Conservation (phyloP, 2,888 invertebrate species). For the Aproaerema taeniolella region DNA sequence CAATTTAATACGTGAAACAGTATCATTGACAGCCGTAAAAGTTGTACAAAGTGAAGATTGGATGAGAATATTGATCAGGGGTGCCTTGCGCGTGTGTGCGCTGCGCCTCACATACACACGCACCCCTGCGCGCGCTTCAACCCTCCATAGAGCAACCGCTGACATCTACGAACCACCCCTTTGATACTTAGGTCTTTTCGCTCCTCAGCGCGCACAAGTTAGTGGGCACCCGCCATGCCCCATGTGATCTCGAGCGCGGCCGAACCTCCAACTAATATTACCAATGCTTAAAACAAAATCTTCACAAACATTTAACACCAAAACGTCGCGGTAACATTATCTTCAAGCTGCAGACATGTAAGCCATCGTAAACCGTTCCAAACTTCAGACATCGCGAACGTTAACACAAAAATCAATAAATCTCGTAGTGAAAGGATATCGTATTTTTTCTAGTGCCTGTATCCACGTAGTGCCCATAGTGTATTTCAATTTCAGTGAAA, state of each 20-base stretch:
- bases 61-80: slow-evolving; percentile 68
- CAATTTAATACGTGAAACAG: too few species aligned
- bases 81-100: slow-evolving; percentile 48
- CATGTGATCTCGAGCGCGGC: slow-evolving; percentile 38
- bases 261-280: slow-evolving; percentile 33
- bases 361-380: too few species aligned
- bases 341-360: too few species aligned
- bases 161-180: background rate
- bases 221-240: slow-evolving; percentile 31
- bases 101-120: slow-evolving; percentile 32
- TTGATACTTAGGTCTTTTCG: slow-evolving; percentile 12
- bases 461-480: slow-evolving; percentile 49
- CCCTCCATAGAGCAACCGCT: background rate
- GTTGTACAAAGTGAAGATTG: slow-evolving; percentile 48
- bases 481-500: slow-evolving; percentile 65
- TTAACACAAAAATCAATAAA: slow-evolving; percentile 63
- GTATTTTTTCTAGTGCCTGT: slow-evolving; percentile 36
- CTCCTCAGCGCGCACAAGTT: slow-evolving; percentile 26
- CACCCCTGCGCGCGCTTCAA: slow-evolving; percentile 22
- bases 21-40: slow-evolving; percentile 48
- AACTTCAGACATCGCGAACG: slow-evolving; percentile 33
- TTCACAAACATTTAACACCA: too few species aligned
- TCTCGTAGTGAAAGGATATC: slow-evolving; percentile 43
- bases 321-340: too few species aligned
- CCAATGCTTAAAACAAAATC: slow-evolving; percentile 37